Evolutionary conservation across 2,797 vertebrate species (phyloP).

Genomic region (Eulemur coronatus): DNA sequence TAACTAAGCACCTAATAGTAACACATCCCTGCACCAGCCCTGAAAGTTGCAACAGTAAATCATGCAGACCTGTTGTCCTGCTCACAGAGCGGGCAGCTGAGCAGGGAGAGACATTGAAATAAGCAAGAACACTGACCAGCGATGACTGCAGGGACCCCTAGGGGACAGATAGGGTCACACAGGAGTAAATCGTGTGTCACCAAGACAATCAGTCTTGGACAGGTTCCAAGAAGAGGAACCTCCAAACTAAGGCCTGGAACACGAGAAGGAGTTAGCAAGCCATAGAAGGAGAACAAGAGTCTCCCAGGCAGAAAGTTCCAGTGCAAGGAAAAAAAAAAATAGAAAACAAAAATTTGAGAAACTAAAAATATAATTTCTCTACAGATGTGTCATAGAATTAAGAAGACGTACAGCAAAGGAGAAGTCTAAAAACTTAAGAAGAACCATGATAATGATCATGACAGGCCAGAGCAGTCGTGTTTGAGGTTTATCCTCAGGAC

Average conservation of each 20-base stretch:
- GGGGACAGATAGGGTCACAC: background rate
- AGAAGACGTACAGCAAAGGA: background rate
- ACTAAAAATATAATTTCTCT: background rate
- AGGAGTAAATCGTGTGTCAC: background rate
- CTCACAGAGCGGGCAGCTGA: background rate
- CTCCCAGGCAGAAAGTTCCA: background rate
- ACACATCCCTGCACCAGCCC: too few relatives aligned
- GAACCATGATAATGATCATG: background rate
- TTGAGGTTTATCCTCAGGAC: background rate
- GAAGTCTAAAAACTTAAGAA: background rate
- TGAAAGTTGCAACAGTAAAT: background rate
- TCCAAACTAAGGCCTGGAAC: background rate
- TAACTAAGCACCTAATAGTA: background rate
- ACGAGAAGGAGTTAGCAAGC: background rate
- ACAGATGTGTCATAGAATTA: background rate
- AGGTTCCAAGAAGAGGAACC: background rate
- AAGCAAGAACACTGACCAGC: background rate
- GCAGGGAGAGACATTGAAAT: background rate
- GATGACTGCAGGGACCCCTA: too few relatives aligned
- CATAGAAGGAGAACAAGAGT: background rate
- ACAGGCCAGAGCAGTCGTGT: background rate
- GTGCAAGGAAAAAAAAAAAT: background rate
- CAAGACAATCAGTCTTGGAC: background rate
- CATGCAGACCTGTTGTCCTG: background rate
- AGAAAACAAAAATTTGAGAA: background rate